Evolutionary conservation across 92 coral and sea anemone species (phyloP).

Genomic region (Pocillopora meandrina): DNA sequence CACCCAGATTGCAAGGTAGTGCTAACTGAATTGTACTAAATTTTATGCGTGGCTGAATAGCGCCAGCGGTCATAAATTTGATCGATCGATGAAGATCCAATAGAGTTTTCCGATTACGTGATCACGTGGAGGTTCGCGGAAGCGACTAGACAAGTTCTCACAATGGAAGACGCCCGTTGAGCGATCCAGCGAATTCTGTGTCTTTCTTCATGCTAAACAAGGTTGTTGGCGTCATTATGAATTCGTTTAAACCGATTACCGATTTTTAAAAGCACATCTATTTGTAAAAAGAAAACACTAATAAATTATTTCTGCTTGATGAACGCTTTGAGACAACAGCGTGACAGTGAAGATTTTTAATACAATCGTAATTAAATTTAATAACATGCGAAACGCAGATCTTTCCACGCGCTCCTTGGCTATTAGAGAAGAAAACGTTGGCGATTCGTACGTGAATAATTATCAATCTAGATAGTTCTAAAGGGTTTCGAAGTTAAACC

Average conservation of each 20-base stretch:
- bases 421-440: no score
- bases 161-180: neutral
- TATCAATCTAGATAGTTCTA: no score
- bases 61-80: neutral
- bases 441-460: no score
- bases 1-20: conserved; percentile 16
- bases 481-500: no score
- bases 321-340: no score
- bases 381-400: no score
- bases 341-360: no score
- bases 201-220: neutral
- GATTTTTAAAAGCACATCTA: neutral
- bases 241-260: neutral
- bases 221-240: neutral
- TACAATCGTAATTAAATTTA: no score
- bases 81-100: neutral
- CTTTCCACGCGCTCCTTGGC: no score
- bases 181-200: conserved; percentile 11
- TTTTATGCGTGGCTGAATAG: neutral
- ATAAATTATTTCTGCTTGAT: no score
- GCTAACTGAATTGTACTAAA: neutral
- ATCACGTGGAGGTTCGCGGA: neutral
- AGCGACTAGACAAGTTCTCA: neutral
- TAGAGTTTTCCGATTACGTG: neutral
- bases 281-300: no score